phyloP scores from a whole-genome alignment of 2,113 vertebrate genomes.

The Morone chrysops region DNA sequence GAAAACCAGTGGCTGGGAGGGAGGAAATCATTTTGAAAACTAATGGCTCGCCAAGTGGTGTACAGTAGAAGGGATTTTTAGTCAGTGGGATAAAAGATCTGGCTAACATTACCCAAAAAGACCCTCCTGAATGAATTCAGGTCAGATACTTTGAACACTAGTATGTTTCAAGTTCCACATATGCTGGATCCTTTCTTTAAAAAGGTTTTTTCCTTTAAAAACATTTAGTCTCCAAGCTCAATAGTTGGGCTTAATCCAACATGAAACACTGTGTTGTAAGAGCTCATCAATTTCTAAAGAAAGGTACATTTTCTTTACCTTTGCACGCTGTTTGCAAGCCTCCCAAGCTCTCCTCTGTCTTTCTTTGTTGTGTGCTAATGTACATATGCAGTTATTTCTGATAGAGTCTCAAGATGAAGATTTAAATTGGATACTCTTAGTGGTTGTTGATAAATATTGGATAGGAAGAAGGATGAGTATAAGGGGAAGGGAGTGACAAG shows the following conservation, averaged over 20 bases:
- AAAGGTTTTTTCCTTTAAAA: not conserved
- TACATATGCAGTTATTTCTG: constrained; percentile 28
- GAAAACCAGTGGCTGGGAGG: constrained; percentile 14
- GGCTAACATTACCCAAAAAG: not conserved
- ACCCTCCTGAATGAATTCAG: not conserved
- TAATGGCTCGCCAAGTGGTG: not conserved
- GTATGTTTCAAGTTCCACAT: not conserved
- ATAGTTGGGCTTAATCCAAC: not conserved
- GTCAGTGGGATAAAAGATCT: not conserved
- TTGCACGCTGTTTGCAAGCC: not conserved
- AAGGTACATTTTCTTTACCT: not conserved
- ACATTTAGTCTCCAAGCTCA: not conserved
- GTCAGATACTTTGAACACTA: too few relatives aligned
- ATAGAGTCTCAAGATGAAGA: constrained; percentile 21
- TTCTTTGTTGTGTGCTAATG: constrained; percentile 11
- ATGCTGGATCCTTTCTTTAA: not conserved
- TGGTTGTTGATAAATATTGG: constrained; percentile 52
- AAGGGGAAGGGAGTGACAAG: constrained; percentile 27
- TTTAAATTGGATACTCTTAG: constrained; percentile 53
- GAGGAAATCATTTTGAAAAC: constrained; percentile 10
- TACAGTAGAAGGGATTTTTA: not conserved
- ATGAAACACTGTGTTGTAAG: not conserved
- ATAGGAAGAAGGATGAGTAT: constrained; percentile 33
- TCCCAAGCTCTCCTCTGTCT: not conserved
- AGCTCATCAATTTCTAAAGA: not conserved